A percentile compares a stretch with the other conserved stretches of the same genome.
These are phyloP conservation scores for Dugesia japonica DNA, from an alignment of 2,888 invertebrate species.

Conservation along the genomic window DNA sequence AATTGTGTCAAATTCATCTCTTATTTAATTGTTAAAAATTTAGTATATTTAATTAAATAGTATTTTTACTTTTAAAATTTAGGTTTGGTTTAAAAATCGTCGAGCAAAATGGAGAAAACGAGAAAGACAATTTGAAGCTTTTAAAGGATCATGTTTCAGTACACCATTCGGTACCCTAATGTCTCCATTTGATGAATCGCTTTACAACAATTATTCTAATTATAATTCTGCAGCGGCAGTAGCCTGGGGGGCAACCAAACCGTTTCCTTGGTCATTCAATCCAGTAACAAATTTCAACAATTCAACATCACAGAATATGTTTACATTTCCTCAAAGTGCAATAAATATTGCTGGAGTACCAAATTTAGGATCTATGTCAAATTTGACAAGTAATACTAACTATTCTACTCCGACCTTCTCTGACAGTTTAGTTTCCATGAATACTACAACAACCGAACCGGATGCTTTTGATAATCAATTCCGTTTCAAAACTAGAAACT, in stretches of 20 bases:
- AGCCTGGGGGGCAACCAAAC: constrained; percentile 53
- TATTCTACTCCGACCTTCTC: background rate
- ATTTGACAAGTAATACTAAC: background rate
- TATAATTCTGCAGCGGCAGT: constrained; percentile 61
- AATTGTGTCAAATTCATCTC: too few species aligned
- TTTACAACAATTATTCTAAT: constrained; percentile 68
- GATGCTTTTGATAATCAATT: constrained; percentile 12
- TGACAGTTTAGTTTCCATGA: background rate
- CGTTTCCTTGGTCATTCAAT: constrained; percentile 62
- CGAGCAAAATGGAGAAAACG: constrained; percentile 48
- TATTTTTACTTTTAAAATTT: too few species aligned
- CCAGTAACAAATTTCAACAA: constrained; percentile 39
- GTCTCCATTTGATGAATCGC: constrained; percentile 72
- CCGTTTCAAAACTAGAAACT: constrained; percentile 8
- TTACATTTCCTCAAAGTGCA: constrained; percentile 14
- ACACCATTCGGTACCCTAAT: constrained; percentile 74
- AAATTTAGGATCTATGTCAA: background rate
- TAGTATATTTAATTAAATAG: too few species aligned
- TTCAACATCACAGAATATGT: constrained; percentile 12
- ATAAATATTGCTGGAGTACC: background rate
- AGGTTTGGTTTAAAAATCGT: constrained; percentile 49
- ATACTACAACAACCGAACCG: background rate
- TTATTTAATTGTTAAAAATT: too few species aligned
- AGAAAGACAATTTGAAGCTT: constrained; percentile 52
- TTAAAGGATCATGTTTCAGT: constrained; percentile 58